These are phyloP conservation scores for Callorhinus ursinus DNA, from an alignment of 2,113 vertebrate species.

Conservation along the genomic window DNA sequence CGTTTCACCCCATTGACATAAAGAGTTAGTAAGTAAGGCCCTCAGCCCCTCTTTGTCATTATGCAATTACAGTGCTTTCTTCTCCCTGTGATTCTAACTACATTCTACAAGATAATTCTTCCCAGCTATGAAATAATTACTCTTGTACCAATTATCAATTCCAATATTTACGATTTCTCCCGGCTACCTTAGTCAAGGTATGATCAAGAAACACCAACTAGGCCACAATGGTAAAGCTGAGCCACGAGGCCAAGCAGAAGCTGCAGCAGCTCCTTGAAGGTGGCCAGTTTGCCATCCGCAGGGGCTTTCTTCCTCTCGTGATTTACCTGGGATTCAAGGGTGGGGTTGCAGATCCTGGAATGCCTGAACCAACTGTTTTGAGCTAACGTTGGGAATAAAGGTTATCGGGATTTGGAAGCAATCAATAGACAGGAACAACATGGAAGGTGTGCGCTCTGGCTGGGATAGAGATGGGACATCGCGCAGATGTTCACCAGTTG, in stretches of 20 bases:
- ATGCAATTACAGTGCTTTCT: background rate
- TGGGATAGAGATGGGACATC: slow-evolving; percentile 70
- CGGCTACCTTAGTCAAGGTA: background rate
- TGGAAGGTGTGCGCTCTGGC: slow-evolving; percentile 79
- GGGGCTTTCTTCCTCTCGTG: no score
- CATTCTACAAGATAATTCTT: background rate
- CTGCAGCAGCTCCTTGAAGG: no score
- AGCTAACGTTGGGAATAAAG: slow-evolving; percentile 90
- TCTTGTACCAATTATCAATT: background rate
- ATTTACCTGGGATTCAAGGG: no score
- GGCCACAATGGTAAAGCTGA: no score
- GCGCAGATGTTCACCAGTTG: slow-evolving; percentile 38
- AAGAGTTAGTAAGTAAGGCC: background rate
- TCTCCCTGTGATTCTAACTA: background rate
- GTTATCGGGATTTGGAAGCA: slow-evolving; percentile 76
- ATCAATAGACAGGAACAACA: slow-evolving; percentile 65
- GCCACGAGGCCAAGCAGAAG: no score
- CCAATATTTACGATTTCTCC: background rate
- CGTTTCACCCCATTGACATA: background rate
- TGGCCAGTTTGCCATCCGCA: no score
- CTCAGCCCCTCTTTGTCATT: background rate
- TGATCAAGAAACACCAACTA: no score
- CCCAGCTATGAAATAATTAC: background rate
- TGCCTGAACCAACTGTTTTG: no score
- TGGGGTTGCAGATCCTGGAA: no score